Evolutionary conservation across 1,140 invertebrate species (phyloP), one percentile per base, ranked within the genome.

Genomic region (Laupala kohalensis): DNA sequence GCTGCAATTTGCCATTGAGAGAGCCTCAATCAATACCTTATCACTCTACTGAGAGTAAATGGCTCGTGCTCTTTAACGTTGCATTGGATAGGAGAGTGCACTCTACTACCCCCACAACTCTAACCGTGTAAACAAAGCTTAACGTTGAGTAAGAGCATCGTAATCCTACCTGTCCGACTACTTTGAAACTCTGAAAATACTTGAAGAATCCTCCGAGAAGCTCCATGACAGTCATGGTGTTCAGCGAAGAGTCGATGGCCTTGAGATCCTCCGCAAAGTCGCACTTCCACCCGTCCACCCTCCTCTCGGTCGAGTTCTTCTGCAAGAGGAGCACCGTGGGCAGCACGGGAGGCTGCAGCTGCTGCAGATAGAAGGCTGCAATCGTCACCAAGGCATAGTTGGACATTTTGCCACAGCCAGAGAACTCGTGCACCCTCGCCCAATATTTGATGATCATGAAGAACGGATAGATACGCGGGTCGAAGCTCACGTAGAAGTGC

Each of bases 361-460:
- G 86, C 77, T 89, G 87, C 15, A 89, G 77, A 77, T 86, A 90
- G 80, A 87, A 89, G 23, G 90, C 79, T 13, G 87, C 80, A 73
- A 90, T 76, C 78, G 88, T 80, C 0, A 81, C 80, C 2, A 90
- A 75, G 0, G 84, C 81, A 77, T 90, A 90, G 77, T 87, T 89
- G 4, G 86, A 83, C 25, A 85, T 78, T 73, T 79, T 81, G 5
- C 81, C 80, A 23, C 77, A 77, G 25, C 82, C 83, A 0, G 82
- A 80, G 5, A 89, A 73, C 5, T 83, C 81, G 74, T 86, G 83
- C 19, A 81, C 79, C 74, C 82, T 84, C 1, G 85, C 86, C 89
- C 89, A 92, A 77, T 87, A 90, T 75, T 90, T 89, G 25, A 91
- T 78, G 6, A 86, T 71, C n/a, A 89, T 80, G 74, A 90, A 83